These are phyloP conservation scores for Eurystomus glaucurus DNA, from an alignment of 2,797 vertebrate species.

Conservation along the genomic window DNA sequence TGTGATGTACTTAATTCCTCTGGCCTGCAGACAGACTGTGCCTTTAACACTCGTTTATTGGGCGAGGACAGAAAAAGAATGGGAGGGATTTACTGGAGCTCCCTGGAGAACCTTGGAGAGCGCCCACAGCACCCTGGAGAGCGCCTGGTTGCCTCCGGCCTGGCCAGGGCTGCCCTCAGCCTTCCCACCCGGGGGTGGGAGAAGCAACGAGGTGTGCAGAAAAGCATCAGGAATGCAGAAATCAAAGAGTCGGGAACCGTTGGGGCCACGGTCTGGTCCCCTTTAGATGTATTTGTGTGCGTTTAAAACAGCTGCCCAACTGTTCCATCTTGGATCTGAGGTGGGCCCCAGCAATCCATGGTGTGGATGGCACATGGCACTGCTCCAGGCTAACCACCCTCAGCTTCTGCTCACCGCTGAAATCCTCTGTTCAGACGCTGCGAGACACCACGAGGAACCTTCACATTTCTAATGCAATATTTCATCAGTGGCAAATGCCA, in stretches of 20 bases:
- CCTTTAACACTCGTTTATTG: rapidly evolving
- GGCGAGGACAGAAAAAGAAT: rapidly evolving
- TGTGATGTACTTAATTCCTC: rapidly evolving
- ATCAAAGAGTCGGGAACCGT: rapidly evolving
- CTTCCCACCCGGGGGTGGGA: rapidly evolving
- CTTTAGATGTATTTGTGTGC: rapidly evolving
- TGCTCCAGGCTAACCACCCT: neutral
- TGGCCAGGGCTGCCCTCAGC: neutral
- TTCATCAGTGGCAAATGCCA: neutral
- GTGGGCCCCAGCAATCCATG: rapidly evolving
- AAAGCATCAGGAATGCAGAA: neutral
- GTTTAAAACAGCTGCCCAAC: no score
- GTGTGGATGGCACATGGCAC: rapidly evolving
- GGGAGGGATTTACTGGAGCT: neutral
- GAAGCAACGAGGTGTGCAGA: rapidly evolving
- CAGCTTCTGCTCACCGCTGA: neutral
- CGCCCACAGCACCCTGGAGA: constrained; percentile 11
- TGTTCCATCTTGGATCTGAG: rapidly evolving
- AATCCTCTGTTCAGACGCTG: neutral
- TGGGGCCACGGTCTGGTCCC: rapidly evolving
- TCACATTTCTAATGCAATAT: neutral
- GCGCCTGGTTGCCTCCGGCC: neutral
- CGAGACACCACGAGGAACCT: neutral
- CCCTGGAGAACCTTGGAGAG: neutral
- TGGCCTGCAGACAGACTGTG: rapidly evolving